phyloP scores from a whole-genome alignment of 2,888 invertebrate species.

The Caenorhabditis afra region DNA sequence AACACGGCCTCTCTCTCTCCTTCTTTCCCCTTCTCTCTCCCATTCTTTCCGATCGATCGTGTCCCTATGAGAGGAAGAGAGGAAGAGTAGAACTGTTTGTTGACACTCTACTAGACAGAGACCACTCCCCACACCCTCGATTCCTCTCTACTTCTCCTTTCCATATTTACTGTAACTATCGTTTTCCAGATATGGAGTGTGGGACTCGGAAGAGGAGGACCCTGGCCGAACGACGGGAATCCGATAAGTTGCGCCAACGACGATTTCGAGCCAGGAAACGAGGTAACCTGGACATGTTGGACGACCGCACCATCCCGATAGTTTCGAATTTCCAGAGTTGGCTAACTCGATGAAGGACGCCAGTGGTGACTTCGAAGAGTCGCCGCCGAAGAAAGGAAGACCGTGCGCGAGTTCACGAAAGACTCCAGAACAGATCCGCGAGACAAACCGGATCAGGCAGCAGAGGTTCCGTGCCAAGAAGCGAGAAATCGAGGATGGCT shows the following conservation, averaged over 20 bases:
- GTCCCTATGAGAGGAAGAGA: background rate
- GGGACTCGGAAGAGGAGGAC: conserved; percentile 36
- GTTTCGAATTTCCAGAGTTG: conserved; percentile 18
- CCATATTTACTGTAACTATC: background rate
- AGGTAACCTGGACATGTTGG: background rate
- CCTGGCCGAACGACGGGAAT: conserved; percentile 36
- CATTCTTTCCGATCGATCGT: conserved; percentile 24
- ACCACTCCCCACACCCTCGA: conserved; percentile 1
- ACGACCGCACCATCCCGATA: background rate
- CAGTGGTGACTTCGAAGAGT: conserved; percentile 8
- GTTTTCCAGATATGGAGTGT: conserved; percentile 19
- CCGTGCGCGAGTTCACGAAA: conserved; percentile 4
- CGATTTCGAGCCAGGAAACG: conserved; percentile 48
- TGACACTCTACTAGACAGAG: conserved; percentile 41
- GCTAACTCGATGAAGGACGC: conserved; percentile 17
- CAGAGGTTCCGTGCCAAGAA: conserved; percentile 34
- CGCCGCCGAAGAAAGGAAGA: conserved; percentile 16
- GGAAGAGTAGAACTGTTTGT: conserved; percentile 30
- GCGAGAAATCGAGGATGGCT: background rate
- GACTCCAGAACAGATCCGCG: conserved; percentile 40
- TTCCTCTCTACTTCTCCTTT: background rate
- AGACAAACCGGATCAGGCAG: conserved; percentile 42
- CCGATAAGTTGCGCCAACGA: conserved; percentile 46
- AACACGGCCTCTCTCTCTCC: background rate
- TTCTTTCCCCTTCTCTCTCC: background rate